These are phyloP conservation scores for Halcyon smyrnensis DNA, from an alignment of 2,797 vertebrate species.

Conservation along the genomic window DNA sequence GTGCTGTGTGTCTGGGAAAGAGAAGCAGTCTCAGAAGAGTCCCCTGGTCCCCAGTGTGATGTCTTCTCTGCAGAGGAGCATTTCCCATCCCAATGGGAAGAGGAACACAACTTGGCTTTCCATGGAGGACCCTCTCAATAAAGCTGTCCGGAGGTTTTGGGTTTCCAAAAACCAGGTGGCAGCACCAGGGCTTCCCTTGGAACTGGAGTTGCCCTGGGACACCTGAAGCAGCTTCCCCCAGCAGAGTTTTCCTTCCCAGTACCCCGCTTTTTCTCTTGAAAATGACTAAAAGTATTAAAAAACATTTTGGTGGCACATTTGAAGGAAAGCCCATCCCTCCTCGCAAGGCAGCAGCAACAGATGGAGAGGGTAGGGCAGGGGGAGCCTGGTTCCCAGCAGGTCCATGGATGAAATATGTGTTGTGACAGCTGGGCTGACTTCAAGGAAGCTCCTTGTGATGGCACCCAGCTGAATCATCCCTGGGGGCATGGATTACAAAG, in stretches of 20 bases:
- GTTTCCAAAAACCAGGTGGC: neutral
- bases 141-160: neutral
- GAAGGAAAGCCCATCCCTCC: neutral
- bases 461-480: rapidly evolving
- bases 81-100: neutral
- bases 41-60: rapidly evolving
- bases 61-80: neutral
- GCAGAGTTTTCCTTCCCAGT: neutral
- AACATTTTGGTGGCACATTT: rapidly evolving
- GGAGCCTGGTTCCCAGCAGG: neutral
- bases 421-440: neutral
- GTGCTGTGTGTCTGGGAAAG: neutral
- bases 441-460: neutral
- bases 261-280: neutral
- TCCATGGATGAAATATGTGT: rapidly evolving
- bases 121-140: neutral
- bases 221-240: neutral
- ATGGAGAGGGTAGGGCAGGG: neutral
- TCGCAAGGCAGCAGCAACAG: neutral
- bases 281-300: neutral
- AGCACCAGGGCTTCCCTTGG: neutral
- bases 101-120: neutral
- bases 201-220: neutral
- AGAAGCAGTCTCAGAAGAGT: neutral
- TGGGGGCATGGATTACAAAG: neutral